A percentile compares a stretch with the other conserved stretches of the same genome.
phyloP scores from a whole-genome alignment of 2,888 invertebrate genomes.

The Mythimna impura region DNA sequence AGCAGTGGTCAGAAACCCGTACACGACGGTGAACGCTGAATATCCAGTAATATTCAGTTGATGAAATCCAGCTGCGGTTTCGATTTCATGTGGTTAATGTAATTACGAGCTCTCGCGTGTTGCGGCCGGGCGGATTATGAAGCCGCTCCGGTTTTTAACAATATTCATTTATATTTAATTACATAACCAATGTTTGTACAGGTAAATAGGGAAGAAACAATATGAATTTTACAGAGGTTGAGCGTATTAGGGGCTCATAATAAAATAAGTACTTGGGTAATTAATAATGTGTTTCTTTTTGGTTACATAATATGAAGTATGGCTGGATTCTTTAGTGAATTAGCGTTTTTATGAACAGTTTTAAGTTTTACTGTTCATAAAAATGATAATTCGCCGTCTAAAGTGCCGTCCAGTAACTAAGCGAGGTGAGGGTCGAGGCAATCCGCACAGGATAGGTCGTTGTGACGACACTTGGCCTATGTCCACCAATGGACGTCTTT shows the following conservation, averaged over 20 bases:
- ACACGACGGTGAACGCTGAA: conserved; percentile 10
- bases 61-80: conserved; percentile 40
- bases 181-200: not conserved
- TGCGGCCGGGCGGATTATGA: conserved; percentile 17
- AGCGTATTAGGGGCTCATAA: not conserved
- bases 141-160: conserved; percentile 13
- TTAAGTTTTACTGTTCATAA: no score
- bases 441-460: no score
- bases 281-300: not conserved
- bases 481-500: no score
- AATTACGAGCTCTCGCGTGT: conserved; percentile 35
- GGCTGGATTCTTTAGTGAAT: no score
- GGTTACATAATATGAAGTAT: no score
- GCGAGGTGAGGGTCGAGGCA: no score
- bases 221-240: not conserved
- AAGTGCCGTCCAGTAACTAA: no score
- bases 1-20: not conserved
- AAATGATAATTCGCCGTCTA: no score
- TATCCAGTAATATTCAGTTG: conserved; percentile 12
- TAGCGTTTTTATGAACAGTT: no score
- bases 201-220: not conserved
- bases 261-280: not conserved
- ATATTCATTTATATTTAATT: conserved; percentile 11
- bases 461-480: no score
- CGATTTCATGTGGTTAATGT: conserved; percentile 37